Evolutionary conservation across 2,888 invertebrate species (phyloP).

Genomic region (Andrena marginata): DNA sequence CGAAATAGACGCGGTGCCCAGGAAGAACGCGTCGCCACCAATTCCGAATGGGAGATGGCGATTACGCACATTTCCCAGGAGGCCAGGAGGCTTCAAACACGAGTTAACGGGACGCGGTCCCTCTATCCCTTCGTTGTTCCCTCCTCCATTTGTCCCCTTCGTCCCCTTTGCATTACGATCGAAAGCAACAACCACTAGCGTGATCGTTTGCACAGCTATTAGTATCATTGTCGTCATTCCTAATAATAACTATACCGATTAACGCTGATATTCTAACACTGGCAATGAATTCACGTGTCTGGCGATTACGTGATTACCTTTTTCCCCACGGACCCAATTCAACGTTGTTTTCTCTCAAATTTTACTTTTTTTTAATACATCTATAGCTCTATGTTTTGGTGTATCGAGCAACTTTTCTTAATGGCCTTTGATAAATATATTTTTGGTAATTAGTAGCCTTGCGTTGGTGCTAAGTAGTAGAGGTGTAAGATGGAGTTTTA

Average conservation of each 20-base stretch:
- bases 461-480: too few species aligned
- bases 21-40: constrained; percentile 73
- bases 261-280: background rate
- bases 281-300: background rate
- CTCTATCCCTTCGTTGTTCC: constrained; percentile 41
- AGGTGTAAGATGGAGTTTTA: too few species aligned
- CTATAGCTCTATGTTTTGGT: too few species aligned
- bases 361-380: too few species aligned
- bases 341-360: background rate
- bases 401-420: too few species aligned
- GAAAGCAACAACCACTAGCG: constrained; percentile 39
- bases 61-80: constrained; percentile 84
- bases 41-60: constrained; percentile 78
- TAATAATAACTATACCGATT: constrained; percentile 11
- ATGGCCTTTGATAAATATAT: too few species aligned
- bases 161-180: constrained; percentile 53
- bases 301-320: background rate
- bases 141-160: constrained; percentile 23
- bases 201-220: constrained; percentile 54
- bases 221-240: constrained; percentile 33
- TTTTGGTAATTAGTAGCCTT: too few species aligned
- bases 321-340: background rate
- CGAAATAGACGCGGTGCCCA: constrained; percentile 57
- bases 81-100: constrained; percentile 73
- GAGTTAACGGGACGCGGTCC: constrained; percentile 65